A percentile compares a stretch with the other conserved stretches of the same genome.
Conservation (phyloP, 2,797 vertebrate genomes). For the Coilia nasus region DNA sequence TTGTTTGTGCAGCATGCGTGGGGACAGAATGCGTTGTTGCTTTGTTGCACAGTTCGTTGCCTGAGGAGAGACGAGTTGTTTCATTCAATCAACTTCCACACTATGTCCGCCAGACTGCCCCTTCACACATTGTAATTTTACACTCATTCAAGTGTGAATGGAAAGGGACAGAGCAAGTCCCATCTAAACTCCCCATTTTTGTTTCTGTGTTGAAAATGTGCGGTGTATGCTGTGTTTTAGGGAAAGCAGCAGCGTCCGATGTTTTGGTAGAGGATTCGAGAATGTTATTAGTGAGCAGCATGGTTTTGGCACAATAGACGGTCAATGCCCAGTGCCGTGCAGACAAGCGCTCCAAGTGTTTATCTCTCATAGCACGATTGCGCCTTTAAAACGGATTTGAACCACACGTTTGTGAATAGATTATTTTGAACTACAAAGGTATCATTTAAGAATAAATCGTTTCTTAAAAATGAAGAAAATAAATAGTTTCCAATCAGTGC, state of each 20-base stretch:
- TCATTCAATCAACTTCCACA: conserved; percentile 56
- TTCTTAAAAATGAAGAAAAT: not conserved
- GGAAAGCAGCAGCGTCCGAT: not conserved
- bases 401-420: not conserved
- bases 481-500: not conserved
- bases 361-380: conserved; percentile 60
- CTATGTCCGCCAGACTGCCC: conserved; percentile 51
- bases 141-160: conserved; percentile 56
- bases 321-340: conserved; percentile 52
- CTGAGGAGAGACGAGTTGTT: conserved; percentile 42
- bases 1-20: conserved; percentile 8
- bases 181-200: not conserved
- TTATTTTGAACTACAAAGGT: not conserved
- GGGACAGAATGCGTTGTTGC: conserved; percentile 41
- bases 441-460: not conserved
- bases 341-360: conserved; percentile 61
- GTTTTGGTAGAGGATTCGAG: conserved; percentile 34
- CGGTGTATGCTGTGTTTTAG: not conserved
- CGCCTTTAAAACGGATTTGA: not conserved
- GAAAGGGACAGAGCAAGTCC: conserved; percentile 40
- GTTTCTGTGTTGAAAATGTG: not conserved
- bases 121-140: conserved; percentile 47
- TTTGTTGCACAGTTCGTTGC: conserved; percentile 39
- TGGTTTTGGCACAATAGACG: conserved; percentile 57
- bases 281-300: conserved; percentile 34